Base-by-base conservation (phyloP, 2,113 vertebrate genomes). In the Malurus melanocephalus region DNA sequence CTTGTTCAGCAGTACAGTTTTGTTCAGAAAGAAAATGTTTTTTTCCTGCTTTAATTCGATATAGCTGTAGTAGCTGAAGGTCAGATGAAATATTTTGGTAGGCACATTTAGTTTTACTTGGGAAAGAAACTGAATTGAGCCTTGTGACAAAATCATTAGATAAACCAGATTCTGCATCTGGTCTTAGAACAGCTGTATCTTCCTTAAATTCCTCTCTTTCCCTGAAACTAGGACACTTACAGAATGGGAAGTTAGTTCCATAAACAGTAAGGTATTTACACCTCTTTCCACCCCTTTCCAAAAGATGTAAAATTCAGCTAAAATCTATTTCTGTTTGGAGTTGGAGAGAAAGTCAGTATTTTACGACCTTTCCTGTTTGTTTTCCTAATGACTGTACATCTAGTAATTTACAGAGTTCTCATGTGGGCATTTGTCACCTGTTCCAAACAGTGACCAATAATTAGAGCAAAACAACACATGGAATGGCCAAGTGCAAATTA, bases 401-500 rank as follows among this genome's bases (percentile, higher is more conserved):
- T 51, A 68, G 62, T 87, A 68, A 89, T 80, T 67, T 62, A 59
- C 76, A 88, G 57, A 14, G 76, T 93, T 94, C 67, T 95, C 72
- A 35, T 80, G 85, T 71, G 93, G 59, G 40, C 52, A 88, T 88
- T 49, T 91, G 89, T 94, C 88, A 95, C 90, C 83, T 86, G 59
- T 92, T 92, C 79, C 76, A 64, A 78, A 45, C 60, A 80, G 30
- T 90, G 82, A 91, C 68, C 95, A 89, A 59, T 69, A 83, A 86
- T 92, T 92, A 94, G 18, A 60, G 78, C 71, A 79, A 86, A 77
- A 85, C 85, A 89, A 56, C 72, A 85, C 46, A 81, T 27, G 60
- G 65, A 57, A 85, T 14, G 45, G 52, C 77, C 86, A 71, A 89
- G 81, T 90, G 75, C 52, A 94, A 90, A 93, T 94, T 87, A 96